Base-by-base conservation (phyloP, 2,113 vertebrate species). In the Tychaedon coryphoeus region DNA sequence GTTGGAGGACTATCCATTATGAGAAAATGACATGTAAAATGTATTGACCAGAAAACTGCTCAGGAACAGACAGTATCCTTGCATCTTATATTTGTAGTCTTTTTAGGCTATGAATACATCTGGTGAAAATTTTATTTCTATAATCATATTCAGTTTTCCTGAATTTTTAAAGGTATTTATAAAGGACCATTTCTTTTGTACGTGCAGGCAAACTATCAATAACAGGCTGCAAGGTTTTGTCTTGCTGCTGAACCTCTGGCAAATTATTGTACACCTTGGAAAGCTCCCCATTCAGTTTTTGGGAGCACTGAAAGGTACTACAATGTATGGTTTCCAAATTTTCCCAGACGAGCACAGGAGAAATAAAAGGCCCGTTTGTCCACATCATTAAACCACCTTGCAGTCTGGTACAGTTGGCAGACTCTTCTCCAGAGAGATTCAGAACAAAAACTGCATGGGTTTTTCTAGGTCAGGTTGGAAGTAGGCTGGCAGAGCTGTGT, bases 271-370 rank as follows among this genome's bases (percentile, higher is more conserved):
- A 69, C 47, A 69, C 26, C 25, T 89, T 91, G 74, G 71, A 91
- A 96, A 90, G 22, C 34, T 86, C 64, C 25, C 31, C 61, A 3
- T 77, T 85, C 54, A 36, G 34, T 93, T 70, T 23, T 2, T 5
- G 15, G 88, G 19, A 80, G 51, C 28, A 48, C 28, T 36, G 36
- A 89, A 90, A 94, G 78, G 16, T 58, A 50, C 57, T 57, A 36
- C 70, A 60, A 62, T 57, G 24, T 85, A 29, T 67, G 42, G 48
- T 80, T 93, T 86, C 85, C 92, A 92, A 92, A 87, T 91, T 89
- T 93, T 84, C 34, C 40, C 69, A 75, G 61, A 64, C 0, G 0
- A 86, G 33, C 34, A 72, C 34, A 51, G 57, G 74, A 33, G 38
- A 95, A 94, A 93, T 90, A 73, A 94, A 95, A 84, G 60, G 57